Evolutionary conservation across 2,113 vertebrate genomes (phyloP).

Genomic region (Tachuris rubrigastra): DNA sequence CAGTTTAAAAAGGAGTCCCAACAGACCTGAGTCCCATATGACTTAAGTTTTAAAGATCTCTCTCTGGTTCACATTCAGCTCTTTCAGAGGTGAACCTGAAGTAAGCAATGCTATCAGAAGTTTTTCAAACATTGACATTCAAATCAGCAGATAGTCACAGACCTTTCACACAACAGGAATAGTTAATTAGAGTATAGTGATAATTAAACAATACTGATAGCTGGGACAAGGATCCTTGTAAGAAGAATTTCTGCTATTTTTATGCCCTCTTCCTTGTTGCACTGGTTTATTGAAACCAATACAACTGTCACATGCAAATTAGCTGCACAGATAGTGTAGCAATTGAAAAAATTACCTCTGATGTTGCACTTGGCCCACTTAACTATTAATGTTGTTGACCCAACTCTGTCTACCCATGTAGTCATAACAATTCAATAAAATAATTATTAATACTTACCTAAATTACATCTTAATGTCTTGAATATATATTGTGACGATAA

Average conservation of each 20-base stretch:
- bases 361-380: constrained; percentile 25
- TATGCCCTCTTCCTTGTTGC: neutral
- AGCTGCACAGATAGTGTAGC: constrained; percentile 20
- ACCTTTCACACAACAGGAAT: neutral
- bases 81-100: neutral
- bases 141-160: neutral
- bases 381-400: constrained; percentile 12
- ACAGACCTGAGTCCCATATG: neutral
- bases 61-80: neutral
- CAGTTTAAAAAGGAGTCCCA: neutral
- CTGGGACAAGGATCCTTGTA: constrained; percentile 2
- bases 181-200: constrained; percentile 2
- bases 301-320: constrained; percentile 43
- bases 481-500: constrained; percentile 38
- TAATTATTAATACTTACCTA: constrained; percentile 55
- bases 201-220: constrained; percentile 8
- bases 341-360: constrained; percentile 51
- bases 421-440: constrained; percentile 49
- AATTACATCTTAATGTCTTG: constrained; percentile 54
- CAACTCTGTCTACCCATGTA: constrained; percentile 33
- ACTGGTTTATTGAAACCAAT: constrained; percentile 38
- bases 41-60: neutral
- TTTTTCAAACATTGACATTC: neutral
- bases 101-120: neutral
- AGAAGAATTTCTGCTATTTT: constrained; percentile 38